Conservation (phyloP, 1,140 invertebrate genomes). For the Drosophila pectinifera region DNA sequence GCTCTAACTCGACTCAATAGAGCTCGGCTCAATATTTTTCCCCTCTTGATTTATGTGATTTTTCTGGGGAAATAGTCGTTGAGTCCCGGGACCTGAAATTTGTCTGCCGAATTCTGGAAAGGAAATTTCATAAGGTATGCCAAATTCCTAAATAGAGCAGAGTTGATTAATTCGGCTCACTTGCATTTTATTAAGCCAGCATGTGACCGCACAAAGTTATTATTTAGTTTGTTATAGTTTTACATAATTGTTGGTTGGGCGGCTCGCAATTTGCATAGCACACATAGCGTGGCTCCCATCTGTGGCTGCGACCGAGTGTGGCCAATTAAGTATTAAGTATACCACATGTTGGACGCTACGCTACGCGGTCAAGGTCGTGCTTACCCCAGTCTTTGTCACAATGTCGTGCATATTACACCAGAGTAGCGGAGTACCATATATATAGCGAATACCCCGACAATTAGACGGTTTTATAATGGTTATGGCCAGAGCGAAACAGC, state of each 20-base stretch:
- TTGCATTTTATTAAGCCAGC: conserved; percentile 26
- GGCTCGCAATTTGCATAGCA: conserved; percentile 44
- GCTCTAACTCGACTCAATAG: conserved; percentile 10
- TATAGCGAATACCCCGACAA: conserved; percentile 29
- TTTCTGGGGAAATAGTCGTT: conserved; percentile 7
- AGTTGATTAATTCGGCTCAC: conserved; percentile 8
- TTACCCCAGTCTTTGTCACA: conserved; percentile 53
- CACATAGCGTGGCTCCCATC: conserved; percentile 19
- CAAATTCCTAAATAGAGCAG: background rate
- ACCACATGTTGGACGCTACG: conserved; percentile 69
- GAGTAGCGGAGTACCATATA: too few relatives aligned
- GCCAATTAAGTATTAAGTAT: conserved; percentile 69
- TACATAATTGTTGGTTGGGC: conserved; percentile 65
- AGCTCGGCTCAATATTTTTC: conserved; percentile 9
- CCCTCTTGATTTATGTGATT: conserved; percentile 58
- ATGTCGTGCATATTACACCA: conserved; percentile 69
- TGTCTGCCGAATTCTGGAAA: conserved; percentile 5
- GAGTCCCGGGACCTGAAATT: conserved; percentile 21
- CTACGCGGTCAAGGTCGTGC: conserved; percentile 71
- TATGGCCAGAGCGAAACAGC: conserved; percentile 22
- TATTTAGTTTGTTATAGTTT: conserved; percentile 62
- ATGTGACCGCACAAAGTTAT: conserved; percentile 47
- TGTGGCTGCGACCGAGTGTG: conserved; percentile 44
- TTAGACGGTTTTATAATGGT: conserved; percentile 37
- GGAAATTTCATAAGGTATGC: conserved; percentile 32